A percentile compares a stretch with the other conserved stretches of the same genome.
phyloP scores from a whole-genome alignment of 2,888 invertebrate species.

The Leucozona laternaria region DNA sequence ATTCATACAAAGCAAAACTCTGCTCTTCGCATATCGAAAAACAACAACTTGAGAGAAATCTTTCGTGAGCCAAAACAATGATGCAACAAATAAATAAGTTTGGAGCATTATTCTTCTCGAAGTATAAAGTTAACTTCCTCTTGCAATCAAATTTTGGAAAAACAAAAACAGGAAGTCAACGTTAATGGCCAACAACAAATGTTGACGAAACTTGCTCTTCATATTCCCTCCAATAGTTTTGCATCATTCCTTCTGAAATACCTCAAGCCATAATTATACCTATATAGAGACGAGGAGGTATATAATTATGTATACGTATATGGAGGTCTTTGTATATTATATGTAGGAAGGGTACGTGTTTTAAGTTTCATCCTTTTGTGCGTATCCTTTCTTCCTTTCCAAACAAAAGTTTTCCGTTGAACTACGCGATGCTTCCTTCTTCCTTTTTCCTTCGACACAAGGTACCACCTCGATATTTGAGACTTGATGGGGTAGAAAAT shows the following conservation, averaged over 20 bases:
- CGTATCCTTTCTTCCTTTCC: conserved; percentile 30
- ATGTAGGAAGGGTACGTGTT: not conserved
- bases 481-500: conserved; percentile 30
- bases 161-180: conserved; percentile 52
- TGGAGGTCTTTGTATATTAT: not conserved
- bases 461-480: conserved; percentile 17
- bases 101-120: not conserved
- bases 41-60: not conserved
- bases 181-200: conserved; percentile 56
- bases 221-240: conserved; percentile 9
- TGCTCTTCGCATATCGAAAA: not conserved
- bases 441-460: not conserved
- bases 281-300: not conserved
- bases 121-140: conserved; percentile 35
- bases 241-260: conserved; percentile 16
- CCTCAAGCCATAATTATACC: not conserved
- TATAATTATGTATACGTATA: not conserved
- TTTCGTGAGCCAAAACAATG: conserved; percentile 13
- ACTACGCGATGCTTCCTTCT: conserved; percentile 4
- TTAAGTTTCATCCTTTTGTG: conserved; percentile 31
- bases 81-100: conserved; percentile 23
- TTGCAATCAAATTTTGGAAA: conserved; percentile 21
- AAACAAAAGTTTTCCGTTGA: conserved; percentile 38
- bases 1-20: not conserved
- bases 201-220: conserved; percentile 42